Evolutionary conservation across 2,113 vertebrate genomes (phyloP), one percentile per base, ranked within the genome.

Genomic region (Mellivora capensis): DNA sequence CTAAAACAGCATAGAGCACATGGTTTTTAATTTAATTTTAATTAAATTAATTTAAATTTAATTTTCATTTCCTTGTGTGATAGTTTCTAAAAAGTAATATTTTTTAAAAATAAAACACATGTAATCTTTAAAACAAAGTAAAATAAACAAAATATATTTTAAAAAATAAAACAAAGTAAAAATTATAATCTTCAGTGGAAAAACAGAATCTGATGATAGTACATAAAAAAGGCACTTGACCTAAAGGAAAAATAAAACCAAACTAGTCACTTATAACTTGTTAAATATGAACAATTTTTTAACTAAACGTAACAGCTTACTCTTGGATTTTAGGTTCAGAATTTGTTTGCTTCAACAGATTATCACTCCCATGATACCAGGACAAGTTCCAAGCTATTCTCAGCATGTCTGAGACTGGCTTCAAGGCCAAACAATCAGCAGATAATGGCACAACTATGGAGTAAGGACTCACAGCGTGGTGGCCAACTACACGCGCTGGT

Each of bases 391-490:
- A 99, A 92, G 99, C 98, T 59, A 99, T 98, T 93, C 99, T 99
- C 88, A 99, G 98, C 98, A 99, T 99, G 91, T 99, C 99, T 89
- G 98, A 98, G 29, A 99, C 99, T 0, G 99, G 99, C 49, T 98
- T 99, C 79, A 99, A 96, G 71, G 98, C 71, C 97, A 99, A 97
- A 67, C 98, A 98, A 61, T 99, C 99, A 34, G 98, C 97, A 91
- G 99, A 98, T 59, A 99, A 92, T 0, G 99, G 99, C 95, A 99
- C 95, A 72, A 99, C 98, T 21, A 99, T 98, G 97, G 99, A 98
- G 96, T 99, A 98, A 2, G 99, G 99, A 97, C 99, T 99, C 89
- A 99, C 99, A 2, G 99, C 99, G 59, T 99, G 99, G 98, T 99
- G 99, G 95, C 98, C 98, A 6, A 92, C 96, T 25, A 99, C 97